phyloP scores from a whole-genome alignment of 2,888 invertebrate species.

The Micropterix aruncella region DNA sequence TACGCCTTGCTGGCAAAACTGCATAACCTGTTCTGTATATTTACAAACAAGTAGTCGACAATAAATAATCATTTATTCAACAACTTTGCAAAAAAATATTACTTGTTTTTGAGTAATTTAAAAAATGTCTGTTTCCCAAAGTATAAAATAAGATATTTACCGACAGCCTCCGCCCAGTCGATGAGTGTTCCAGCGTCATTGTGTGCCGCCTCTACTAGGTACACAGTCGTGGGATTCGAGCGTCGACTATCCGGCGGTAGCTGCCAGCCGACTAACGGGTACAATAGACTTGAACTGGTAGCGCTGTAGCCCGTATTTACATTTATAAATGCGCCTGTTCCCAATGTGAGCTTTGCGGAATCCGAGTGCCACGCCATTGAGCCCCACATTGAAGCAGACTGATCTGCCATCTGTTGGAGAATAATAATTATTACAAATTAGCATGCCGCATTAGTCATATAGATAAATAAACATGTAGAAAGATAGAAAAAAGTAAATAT shows the following conservation, averaged over 20 bases:
- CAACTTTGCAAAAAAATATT: too few species aligned
- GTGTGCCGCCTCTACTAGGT: slow-evolving; percentile 73
- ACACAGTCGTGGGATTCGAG: slow-evolving; percentile 23
- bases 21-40: too few species aligned
- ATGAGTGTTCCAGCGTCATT: slow-evolving; percentile 82
- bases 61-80: too few species aligned
- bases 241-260: slow-evolving; percentile 21
- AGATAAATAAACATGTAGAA: slow-evolving; percentile 6
- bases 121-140: too few species aligned
- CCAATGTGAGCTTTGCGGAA: slow-evolving; percentile 78
- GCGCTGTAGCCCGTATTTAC: slow-evolving; percentile 65
- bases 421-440: slow-evolving; percentile 6
- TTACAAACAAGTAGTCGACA: too few species aligned
- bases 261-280: slow-evolving; percentile 84
- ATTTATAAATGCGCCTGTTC: slow-evolving; percentile 83
- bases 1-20: too few species aligned
- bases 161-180: slow-evolving; percentile 67
- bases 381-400: slow-evolving; percentile 82
- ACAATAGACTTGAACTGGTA: slow-evolving; percentile 71
- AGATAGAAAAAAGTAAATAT: slow-evolving; percentile 6
- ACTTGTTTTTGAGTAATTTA: too few species aligned
- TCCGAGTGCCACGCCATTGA: slow-evolving; percentile 66
- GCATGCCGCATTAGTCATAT: slow-evolving; percentile 6
- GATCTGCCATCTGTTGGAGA: slow-evolving; percentile 68
- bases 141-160: slow-evolving; percentile 22